A percentile compares a stretch with the other conserved stretches of the same genome.
Evolutionary conservation across 2,888 invertebrate species (phyloP).

Genomic region (Aethes cnicana): DNA sequence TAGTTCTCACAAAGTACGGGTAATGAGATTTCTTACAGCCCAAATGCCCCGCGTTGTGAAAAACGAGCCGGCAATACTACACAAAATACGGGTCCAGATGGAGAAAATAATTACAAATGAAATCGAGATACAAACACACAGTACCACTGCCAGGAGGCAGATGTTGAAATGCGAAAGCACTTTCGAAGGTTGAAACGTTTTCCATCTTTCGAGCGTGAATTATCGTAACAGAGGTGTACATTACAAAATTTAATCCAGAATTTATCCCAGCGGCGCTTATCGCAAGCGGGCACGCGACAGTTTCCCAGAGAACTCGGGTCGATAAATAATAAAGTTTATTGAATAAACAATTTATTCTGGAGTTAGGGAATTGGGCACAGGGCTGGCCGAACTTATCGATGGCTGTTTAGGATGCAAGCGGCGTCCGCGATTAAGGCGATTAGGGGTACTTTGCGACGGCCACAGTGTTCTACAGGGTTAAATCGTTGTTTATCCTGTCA

Average conservation of each 20-base stretch:
- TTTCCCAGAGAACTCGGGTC: slow-evolving; percentile 27
- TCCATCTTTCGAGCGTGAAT: background rate
- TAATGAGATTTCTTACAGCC: slow-evolving; percentile 26
- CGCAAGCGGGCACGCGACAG: slow-evolving; percentile 30
- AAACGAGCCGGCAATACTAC: background rate
- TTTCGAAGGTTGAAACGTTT: slow-evolving; percentile 1
- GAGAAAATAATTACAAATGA: slow-evolving; percentile 8
- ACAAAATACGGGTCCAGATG: background rate
- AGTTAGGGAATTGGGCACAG: slow-evolving; percentile 3
- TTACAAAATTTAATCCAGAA: slow-evolving; percentile 28
- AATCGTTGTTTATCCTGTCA: background rate
- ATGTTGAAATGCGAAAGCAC: background rate
- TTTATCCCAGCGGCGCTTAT: slow-evolving; percentile 30
- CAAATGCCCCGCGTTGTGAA: slow-evolving; percentile 1
- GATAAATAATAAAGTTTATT: slow-evolving; percentile 37
- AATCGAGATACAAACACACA: slow-evolving; percentile 1
- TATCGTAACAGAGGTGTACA: slow-evolving; percentile 11
- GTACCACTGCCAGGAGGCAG: no score
- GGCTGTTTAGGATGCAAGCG: slow-evolving; percentile 9
- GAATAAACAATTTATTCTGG: slow-evolving; percentile 36
- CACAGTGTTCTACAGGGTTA: background rate
- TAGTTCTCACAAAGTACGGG: slow-evolving; percentile 15
- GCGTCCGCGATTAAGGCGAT: background rate
- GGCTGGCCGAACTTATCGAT: slow-evolving; percentile 13
- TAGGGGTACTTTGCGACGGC: background rate